Evolutionary conservation across 2,797 vertebrate species (phyloP).

Genomic region (Megaceryle alcyon): DNA sequence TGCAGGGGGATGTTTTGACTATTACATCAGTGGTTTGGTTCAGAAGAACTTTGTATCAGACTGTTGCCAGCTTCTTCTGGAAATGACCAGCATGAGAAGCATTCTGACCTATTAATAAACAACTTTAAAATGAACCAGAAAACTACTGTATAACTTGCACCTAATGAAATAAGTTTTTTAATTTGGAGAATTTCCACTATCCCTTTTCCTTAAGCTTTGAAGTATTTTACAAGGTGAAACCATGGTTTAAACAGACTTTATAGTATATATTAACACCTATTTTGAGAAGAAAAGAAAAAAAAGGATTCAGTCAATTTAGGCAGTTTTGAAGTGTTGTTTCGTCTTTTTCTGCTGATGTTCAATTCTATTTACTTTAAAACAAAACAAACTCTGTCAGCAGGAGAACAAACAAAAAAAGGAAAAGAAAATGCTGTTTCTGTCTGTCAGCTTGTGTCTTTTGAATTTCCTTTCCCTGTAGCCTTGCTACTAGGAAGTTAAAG

Average conservation of each 20-base stretch:
- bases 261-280: neutral
- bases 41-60: neutral
- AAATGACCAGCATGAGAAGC: neutral
- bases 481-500: neutral
- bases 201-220: neutral
- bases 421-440: neutral
- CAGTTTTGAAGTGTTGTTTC: neutral
- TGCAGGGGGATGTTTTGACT: neutral
- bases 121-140: neutral
- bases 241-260: neutral
- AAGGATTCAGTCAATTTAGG: neutral
- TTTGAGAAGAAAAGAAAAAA: neutral
- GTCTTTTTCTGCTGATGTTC: neutral
- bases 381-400: neutral
- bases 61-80: neutral
- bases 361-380: neutral
- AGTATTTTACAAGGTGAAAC: neutral
- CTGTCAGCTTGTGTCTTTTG: neutral
- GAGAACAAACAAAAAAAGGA: rapidly evolving
- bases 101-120: neutral
- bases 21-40: neutral
- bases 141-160: neutral
- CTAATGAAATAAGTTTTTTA: neutral
- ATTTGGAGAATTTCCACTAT: neutral
- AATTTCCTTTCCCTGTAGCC: slow-evolving; percentile 7